Evolutionary conservation across 2,797 vertebrate species (phyloP), one percentile per base, ranked within the genome.

Genomic region (Tapirus indicus): DNA sequence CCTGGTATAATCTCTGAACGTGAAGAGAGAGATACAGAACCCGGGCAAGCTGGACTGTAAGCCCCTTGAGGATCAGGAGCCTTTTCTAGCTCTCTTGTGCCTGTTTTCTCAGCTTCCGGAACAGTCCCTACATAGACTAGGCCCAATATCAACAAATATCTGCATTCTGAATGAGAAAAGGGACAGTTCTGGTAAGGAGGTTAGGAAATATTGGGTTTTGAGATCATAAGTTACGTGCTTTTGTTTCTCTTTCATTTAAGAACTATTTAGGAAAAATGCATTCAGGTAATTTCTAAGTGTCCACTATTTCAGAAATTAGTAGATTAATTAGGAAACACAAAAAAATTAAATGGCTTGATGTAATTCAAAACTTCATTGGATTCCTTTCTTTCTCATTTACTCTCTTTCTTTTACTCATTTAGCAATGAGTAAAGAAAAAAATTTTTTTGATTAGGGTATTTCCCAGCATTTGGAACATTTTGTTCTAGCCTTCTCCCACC

Each of bases 31-130:
- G 0, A 4, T 0, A 0, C 23, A 25, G 29, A 62, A n/a, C 44
- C n/a, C 27, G 0, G 17, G 6, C 6, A 0, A 3, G 62, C 25
- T 4, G 35, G 83, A 29, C 20, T 0, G 2, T 0, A 0, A 0
- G 2, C 38, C 18, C 32, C 14, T 6, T 2, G 6, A 32, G 23
- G 18, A 25, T 14, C 0, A 29, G 1, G 3, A 27, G 6, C 23
- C 20, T 35, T 38, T 20, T 7, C n/a, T 11, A 0, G 0, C 54
- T 6, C 54, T 0, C 20, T n/a, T 13, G 0, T 0, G 7, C 52
- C 29, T 1, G 2, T 18, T 7, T 47, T 14, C 27, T 21, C 18
- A 11, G 60, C 41, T 35, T 14, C 69, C 3, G 1, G 10, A 38
- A 5, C 7, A 18, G 49, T 23, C 35, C 32, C 5, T 3, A 14